Conservation (phyloP, 2,113 vertebrate species). For the Mixornis gularis region DNA sequence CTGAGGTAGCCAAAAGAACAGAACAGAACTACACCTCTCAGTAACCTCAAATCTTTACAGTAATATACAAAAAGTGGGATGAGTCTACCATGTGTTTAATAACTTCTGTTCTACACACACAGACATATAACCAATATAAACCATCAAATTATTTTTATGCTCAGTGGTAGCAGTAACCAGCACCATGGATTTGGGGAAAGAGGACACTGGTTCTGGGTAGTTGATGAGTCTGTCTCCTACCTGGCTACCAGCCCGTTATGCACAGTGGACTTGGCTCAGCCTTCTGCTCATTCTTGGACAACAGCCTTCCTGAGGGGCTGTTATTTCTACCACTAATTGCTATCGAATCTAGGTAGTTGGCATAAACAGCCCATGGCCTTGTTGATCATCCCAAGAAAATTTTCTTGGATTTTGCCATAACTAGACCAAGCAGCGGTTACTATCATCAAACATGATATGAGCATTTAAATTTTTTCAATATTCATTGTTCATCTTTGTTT, state of each 20-base stretch:
- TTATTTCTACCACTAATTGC: neutral
- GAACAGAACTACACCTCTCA: neutral
- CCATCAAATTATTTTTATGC: neutral
- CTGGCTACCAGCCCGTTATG: neutral
- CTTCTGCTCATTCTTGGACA: neutral
- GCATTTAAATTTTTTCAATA: neutral
- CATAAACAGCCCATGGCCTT: neutral
- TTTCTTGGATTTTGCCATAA: neutral
- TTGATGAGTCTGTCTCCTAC: neutral
- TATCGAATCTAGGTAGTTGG: neutral
- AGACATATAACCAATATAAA: neutral
- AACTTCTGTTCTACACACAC: neutral
- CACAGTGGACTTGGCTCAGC: neutral
- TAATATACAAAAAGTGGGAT: neutral
- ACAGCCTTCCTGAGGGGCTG: rapidly evolving
- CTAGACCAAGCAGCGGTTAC: neutral
- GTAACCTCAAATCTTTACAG: neutral
- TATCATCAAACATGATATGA: neutral
- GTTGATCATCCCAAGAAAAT: neutral
- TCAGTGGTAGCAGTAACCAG: rapidly evolving
- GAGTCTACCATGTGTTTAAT: rapidly evolving
- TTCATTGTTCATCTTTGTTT: neutral
- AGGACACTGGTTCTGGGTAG: neutral
- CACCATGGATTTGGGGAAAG: too few species aligned
- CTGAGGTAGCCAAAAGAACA: neutral